Evolutionary conservation across 2,888 invertebrate species (phyloP), one percentile per base, ranked within the genome.

Genomic region (Cheilosia grossa): DNA sequence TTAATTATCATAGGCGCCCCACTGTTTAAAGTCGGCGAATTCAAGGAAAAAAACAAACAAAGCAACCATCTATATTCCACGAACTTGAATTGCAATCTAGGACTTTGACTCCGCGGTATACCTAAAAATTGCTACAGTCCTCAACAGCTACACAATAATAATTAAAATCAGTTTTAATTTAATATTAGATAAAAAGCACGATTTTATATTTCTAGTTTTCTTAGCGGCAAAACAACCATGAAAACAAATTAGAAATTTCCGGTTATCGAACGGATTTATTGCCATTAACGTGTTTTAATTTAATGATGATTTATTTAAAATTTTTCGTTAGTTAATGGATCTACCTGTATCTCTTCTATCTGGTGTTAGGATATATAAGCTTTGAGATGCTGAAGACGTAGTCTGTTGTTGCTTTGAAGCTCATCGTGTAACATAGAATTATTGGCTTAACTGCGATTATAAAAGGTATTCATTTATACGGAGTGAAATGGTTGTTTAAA

Each of bases 361-460:
- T 17, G 56, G 10, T 42, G 13, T 15, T n/a, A 53, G 47, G 30
- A 51, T 79, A 79, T 79, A 79, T 66, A 79, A 73, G 79, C 79
- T 59, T 59, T 37, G 73, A 19, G 15, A 33, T 13, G 27, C 1
- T 4, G 30, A 58, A 58, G 51, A 66, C 73, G 24, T 53, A 24
- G 64, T 79, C 58, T 72, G 58, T 72, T 79, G 42, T 56, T 59
- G 21, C 24, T 79, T 19, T 44, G 58, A 66, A 40, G 69, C 56
- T 19, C 7, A 27, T 47, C 54, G 66, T 19, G 7, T n/a, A 73
- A 58, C 73, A 51, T 44, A 59, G 37, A 5, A 47, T 58, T 47
- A 33, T 27, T 53, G 17, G 2, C 7, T 9, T 17, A 15, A 15
- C 15, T 53, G 4, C 49, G 49, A 30, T 7, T 30, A 17, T 7